Conservation (phyloP, 2,113 vertebrate genomes). For the Pangasianodon gigas region DNA sequence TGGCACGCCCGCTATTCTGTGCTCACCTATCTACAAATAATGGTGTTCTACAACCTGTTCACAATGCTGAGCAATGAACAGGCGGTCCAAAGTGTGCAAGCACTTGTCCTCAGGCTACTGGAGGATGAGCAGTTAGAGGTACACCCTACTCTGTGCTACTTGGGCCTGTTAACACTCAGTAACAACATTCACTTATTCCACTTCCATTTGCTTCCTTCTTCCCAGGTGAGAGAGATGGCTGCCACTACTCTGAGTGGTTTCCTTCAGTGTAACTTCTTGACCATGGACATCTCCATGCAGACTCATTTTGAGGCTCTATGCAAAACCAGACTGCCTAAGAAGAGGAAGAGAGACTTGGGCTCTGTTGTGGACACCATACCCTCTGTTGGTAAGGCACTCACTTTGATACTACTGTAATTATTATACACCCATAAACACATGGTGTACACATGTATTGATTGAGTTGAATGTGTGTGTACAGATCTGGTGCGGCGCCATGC, state of each 20-base stretch:
- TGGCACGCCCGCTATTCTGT: slow-evolving; percentile 94
- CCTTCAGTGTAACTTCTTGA: slow-evolving; percentile 92
- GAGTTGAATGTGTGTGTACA: slow-evolving; percentile 57
- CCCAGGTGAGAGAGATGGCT: slow-evolving; percentile 95
- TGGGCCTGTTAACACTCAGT: background rate
- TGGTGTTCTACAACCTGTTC: slow-evolving; percentile 98
- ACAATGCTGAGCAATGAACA: slow-evolving; percentile 85
- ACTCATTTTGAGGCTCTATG: slow-evolving; percentile 93
- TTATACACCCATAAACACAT: background rate
- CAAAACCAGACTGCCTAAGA: slow-evolving; percentile 90
- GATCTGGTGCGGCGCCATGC: slow-evolving; percentile 93
- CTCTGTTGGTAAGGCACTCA: slow-evolving; percentile 74
- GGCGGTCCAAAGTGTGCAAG: slow-evolving; percentile 81
- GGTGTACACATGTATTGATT: slow-evolving; percentile 23
- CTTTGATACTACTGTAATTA: slow-evolving; percentile 19
- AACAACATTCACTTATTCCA: slow-evolving; percentile 21
- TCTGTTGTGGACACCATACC: slow-evolving; percentile 82
- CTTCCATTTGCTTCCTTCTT: slow-evolving; percentile 37
- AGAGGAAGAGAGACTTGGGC: slow-evolving; percentile 83
- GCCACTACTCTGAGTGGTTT: slow-evolving; percentile 94
- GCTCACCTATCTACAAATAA: slow-evolving; percentile 95
- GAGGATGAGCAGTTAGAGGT: slow-evolving; percentile 97
- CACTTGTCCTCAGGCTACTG: slow-evolving; percentile 86
- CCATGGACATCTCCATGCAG: slow-evolving; percentile 91
- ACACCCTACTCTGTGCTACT: background rate